phyloP scores from a whole-genome alignment of 30 jellyfish, hydroid and myxozoan genomes.

The Nemopilema nomurai region DNA sequence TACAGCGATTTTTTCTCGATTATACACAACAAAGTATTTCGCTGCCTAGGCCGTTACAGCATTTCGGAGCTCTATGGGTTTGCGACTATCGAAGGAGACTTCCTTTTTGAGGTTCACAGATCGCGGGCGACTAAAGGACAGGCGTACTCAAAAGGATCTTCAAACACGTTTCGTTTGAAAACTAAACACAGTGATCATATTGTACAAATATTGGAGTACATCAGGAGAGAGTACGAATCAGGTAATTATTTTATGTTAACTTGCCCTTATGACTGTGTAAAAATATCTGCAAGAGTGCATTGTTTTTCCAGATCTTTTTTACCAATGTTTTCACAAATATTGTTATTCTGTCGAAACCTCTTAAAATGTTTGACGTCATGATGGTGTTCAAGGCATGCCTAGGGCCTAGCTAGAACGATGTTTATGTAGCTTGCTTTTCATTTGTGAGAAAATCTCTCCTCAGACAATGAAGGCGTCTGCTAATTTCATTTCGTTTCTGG shows the following conservation, averaged over 20 bases:
- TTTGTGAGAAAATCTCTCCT: too few relatives aligned
- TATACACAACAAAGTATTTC: constrained; percentile 58
- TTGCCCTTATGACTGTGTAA: too few relatives aligned
- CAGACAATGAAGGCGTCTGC: too few relatives aligned
- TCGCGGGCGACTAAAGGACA: constrained; percentile 23
- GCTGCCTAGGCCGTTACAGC: constrained; percentile 79
- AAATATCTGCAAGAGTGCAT: neutral
- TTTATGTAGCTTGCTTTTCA: too few relatives aligned
- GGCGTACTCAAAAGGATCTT: neutral
- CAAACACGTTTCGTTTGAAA: constrained; percentile 23
- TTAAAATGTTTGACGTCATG: too few relatives aligned
- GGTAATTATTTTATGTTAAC: constrained; percentile 2
- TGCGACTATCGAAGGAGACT: constrained; percentile 72
- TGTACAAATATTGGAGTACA: constrained; percentile 67
- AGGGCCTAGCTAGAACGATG: too few relatives aligned
- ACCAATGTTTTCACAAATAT: too few relatives aligned
- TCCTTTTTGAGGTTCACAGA: constrained; percentile 39
- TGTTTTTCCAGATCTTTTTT: neutral
- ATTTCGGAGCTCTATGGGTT: constrained; percentile 55
- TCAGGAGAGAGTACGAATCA: constrained; percentile 24
- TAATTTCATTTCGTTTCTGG: too few relatives aligned
- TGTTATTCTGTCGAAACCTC: too few relatives aligned
- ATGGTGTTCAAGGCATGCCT: too few relatives aligned
- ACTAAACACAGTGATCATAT: constrained; percentile 77
- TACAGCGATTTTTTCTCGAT: constrained; percentile 73